Conservation (phyloP, 2,888 invertebrate species). For the Ennomos quercinarius region DNA sequence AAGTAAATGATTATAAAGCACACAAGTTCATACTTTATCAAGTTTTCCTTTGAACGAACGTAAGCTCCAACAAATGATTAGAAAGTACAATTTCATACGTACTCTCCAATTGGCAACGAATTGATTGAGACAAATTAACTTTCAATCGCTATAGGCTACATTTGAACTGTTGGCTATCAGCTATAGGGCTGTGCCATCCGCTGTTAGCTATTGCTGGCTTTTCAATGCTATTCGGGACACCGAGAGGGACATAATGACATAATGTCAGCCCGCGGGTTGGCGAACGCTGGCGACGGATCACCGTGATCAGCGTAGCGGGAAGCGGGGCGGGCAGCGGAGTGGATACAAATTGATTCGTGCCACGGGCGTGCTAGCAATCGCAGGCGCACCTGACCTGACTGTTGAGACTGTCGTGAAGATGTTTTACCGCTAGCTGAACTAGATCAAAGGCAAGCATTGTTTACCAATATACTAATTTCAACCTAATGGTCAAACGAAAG, state of each 20-base stretch:
- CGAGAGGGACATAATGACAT: slow-evolving; percentile 71
- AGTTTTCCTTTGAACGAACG: neutral
- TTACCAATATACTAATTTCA: neutral
- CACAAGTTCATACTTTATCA: neutral
- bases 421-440: slow-evolving; percentile 2
- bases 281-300: slow-evolving; percentile 51
- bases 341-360: slow-evolving; percentile 68
- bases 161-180: slow-evolving; percentile 65
- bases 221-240: slow-evolving; percentile 69
- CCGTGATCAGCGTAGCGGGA: slow-evolving; percentile 66
- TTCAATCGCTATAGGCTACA: slow-evolving; percentile 55
- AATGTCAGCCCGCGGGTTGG: slow-evolving; percentile 71
- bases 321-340: slow-evolving; percentile 55
- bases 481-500: too few relatives aligned
- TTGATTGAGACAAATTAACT: slow-evolving; percentile 35
- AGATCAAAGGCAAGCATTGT: neutral
- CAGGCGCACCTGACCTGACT: slow-evolving; percentile 15
- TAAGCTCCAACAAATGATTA: slow-evolving; percentile 4
- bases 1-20: slow-evolving; percentile 9
- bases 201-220: slow-evolving; percentile 65
- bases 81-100: slow-evolving; percentile 5
- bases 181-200: too few relatives aligned
- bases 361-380: slow-evolving; percentile 48
- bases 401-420: slow-evolving; percentile 1
- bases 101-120: slow-evolving; percentile 18